Percentiles rank a stretch among this genome's conserved stretches.
These are phyloP conservation scores for Ceratothoa steindachneri DNA, from an alignment of 2,888 invertebrate genomes.

Conservation along the genomic window DNA sequence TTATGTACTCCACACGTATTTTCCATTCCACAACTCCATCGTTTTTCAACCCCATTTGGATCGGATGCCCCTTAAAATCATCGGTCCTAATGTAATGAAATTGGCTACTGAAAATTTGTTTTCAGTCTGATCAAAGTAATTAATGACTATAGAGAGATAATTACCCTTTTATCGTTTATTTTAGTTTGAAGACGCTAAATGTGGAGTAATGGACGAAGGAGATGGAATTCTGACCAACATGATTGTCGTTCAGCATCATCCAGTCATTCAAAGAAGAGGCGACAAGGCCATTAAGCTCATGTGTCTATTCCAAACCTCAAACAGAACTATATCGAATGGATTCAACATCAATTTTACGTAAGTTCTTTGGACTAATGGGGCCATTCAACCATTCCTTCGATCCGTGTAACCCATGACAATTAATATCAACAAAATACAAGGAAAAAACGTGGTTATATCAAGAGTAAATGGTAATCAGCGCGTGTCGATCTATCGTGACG, in stretches of 20 bases:
- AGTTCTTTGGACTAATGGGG: neutral
- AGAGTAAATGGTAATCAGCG: too few species aligned
- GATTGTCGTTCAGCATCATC: conserved; percentile 73
- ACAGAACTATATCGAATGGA: conserved; percentile 34
- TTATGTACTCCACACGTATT: too few species aligned
- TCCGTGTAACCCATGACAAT: neutral
- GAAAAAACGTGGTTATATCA: too few species aligned
- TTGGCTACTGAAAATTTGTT: too few species aligned
- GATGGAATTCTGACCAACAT: conserved; percentile 53
- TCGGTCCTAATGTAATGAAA: too few species aligned
- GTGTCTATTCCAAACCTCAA: conserved; percentile 49
- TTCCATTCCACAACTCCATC: too few species aligned
- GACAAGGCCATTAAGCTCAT: conserved; percentile 75
- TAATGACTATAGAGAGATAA: too few species aligned
- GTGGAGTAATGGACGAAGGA: conserved; percentile 44
- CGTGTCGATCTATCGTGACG: neutral
- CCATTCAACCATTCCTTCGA: neutral
- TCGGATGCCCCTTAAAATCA: too few species aligned
- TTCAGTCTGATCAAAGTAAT: too few species aligned
- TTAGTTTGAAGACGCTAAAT: conserved; percentile 39
- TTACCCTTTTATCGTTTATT: too few species aligned
- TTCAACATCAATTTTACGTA: conserved; percentile 35
- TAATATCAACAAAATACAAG: too few species aligned
- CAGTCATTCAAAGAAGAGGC: conserved; percentile 76
- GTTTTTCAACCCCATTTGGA: too few species aligned